These are phyloP conservation scores for Tortricodes alternella DNA, from an alignment of 2,888 invertebrate genomes.

Conservation along the genomic window DNA sequence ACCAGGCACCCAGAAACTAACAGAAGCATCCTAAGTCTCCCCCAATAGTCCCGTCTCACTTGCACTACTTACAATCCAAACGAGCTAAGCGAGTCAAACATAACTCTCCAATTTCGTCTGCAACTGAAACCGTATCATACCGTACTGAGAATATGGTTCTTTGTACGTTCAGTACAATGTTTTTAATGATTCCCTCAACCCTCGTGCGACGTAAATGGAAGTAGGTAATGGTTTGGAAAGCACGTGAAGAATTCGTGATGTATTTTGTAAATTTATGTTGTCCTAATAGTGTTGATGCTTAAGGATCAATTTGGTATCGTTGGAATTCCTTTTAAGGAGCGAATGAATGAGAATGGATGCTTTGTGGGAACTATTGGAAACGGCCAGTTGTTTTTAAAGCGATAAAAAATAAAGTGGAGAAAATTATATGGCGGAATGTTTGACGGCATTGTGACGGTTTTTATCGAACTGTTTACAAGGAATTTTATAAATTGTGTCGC, in stretches of 20 bases:
- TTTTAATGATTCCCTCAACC: conserved; percentile 54
- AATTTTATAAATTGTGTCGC: conserved; percentile 13
- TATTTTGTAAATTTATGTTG: conserved; percentile 66
- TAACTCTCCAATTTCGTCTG: conserved; percentile 41
- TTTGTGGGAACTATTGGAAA: conserved; percentile 41
- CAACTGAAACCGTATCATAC: conserved; percentile 42
- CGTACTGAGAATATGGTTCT: conserved; percentile 40
- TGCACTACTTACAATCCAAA: conserved; percentile 54
- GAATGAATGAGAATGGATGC: conserved; percentile 31
- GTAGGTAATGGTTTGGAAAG: conserved; percentile 52
- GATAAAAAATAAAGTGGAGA: conserved; percentile 60
- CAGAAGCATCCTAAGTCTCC: conserved; percentile 44
- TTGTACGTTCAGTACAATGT: conserved; percentile 38
- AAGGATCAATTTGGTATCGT: conserved; percentile 79
- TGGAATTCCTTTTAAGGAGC: conserved; percentile 69
- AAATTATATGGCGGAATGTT: conserved; percentile 58
- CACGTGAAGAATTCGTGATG: conserved; percentile 66
- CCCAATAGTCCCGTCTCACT: conserved; percentile 54
- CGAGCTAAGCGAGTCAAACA: conserved; percentile 55
- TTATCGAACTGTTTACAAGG: conserved; percentile 45
- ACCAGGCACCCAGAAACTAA: conserved; percentile 64
- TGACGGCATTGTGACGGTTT: conserved; percentile 51
- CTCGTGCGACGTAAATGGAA: conserved; percentile 61
- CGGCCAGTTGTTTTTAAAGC: conserved; percentile 42
- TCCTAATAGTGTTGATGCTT: conserved; percentile 73